phyloP scores from a whole-genome alignment of 2,113 vertebrate genomes.

The Dolichotis patagonum region DNA sequence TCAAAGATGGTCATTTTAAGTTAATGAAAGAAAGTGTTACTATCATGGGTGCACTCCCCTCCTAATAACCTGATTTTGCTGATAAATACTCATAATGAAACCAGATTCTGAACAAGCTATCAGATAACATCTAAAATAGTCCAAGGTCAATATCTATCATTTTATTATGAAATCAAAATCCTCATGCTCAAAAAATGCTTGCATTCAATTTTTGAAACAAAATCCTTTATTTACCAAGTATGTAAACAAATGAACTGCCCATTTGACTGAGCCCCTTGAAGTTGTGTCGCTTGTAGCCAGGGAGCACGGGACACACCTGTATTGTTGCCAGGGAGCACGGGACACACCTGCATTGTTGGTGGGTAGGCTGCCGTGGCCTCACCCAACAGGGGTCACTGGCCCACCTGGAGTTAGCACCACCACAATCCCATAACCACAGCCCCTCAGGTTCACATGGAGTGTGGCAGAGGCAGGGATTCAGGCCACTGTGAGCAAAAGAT shows the following conservation, averaged over 20 bases:
- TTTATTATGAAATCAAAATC: conserved; percentile 31
- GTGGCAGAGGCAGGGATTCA: not conserved
- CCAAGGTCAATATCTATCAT: not conserved
- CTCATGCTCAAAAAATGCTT: not conserved
- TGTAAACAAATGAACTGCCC: not conserved
- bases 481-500: not conserved
- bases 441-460: not conserved
- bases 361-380: no score
- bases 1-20: not conserved
- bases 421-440: no score
- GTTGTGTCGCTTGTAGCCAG: not conserved
- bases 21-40: no score
- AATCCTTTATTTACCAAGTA: not conserved
- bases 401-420: rapidly evolving
- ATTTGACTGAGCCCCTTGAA: not conserved
- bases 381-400: not conserved
- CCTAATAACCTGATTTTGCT: not conserved
- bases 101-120: not conserved
- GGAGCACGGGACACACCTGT: not conserved
- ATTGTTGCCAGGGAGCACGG: rapidly evolving
- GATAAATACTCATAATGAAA: conserved; percentile 12
- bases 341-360: rapidly evolving
- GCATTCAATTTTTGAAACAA: not conserved
- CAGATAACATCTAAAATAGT: not conserved
- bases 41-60: not conserved